Evolutionary conservation across 2,113 vertebrate species (phyloP).

Genomic region (Tachysurus fulvidraco): DNA sequence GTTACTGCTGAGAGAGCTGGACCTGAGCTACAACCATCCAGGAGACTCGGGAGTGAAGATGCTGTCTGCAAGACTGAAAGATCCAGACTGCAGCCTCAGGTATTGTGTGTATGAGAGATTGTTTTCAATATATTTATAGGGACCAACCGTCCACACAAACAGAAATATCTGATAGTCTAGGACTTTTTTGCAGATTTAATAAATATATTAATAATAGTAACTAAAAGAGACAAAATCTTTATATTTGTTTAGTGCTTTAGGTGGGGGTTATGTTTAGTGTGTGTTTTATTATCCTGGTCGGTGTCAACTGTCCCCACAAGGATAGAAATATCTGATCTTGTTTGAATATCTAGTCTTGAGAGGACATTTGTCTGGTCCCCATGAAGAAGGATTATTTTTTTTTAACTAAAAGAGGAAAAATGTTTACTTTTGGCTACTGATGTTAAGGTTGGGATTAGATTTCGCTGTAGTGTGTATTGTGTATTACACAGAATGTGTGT

Average conservation of each 20-base stretch:
- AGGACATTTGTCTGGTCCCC: too few relatives aligned
- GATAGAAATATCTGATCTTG: too few relatives aligned
- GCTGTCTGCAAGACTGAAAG: background rate
- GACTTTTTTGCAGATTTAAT: background rate
- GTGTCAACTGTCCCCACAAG: too few relatives aligned
- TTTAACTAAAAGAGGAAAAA: too few relatives aligned
- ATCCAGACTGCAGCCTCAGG: conserved; percentile 12
- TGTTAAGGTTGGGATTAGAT: background rate
- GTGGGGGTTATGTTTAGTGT: background rate
- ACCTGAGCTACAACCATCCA: conserved; percentile 27
- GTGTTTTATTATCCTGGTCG: too few relatives aligned
- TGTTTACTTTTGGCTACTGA: too few relatives aligned
- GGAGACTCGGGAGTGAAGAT: background rate
- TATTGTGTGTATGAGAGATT: background rate
- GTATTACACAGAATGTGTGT: background rate
- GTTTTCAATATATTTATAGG: background rate
- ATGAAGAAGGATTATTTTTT: too few relatives aligned
- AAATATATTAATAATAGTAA: background rate
- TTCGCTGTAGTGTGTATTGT: background rate
- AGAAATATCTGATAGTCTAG: background rate
- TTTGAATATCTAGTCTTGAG: too few relatives aligned
- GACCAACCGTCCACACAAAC: too few relatives aligned
- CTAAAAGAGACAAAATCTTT: background rate
- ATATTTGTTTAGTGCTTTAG: background rate
- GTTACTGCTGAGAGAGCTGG: conserved; percentile 9